A percentile compares a stretch with the other conserved stretches of the same genome.
phyloP scores from a whole-genome alignment of 53 echinoderm and acorn worm genomes.

The Astropecten irregularis region DNA sequence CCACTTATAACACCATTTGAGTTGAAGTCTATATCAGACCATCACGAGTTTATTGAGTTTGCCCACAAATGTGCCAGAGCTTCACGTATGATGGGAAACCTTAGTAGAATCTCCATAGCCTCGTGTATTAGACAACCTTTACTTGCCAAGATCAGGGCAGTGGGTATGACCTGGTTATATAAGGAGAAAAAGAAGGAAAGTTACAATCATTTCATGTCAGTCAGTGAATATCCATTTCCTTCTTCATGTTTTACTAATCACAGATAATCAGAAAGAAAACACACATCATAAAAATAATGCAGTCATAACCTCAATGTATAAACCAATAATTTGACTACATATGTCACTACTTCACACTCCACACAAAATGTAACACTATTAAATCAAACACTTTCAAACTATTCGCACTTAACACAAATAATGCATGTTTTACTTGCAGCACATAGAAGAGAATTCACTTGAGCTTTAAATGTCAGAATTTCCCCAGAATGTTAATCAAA shows the following conservation, averaged over 20 bases:
- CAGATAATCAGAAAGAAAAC: neutral
- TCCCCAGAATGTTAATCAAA: no score
- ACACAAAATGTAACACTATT: no score
- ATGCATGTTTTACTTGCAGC: no score
- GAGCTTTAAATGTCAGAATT: no score
- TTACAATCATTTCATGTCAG: neutral
- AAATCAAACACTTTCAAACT: no score
- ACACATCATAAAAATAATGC: neutral
- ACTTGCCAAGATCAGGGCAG: conserved; percentile 75
- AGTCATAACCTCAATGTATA: neutral
- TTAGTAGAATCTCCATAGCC: conserved; percentile 61
- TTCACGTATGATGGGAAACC: conserved; percentile 58
- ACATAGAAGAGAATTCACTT: no score
- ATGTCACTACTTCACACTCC: no score
- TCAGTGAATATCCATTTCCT: neutral
- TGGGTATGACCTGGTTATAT: conserved; percentile 87
- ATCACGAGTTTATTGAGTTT: no score
- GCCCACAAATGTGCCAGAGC: conserved; percentile 49
- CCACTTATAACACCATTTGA: no score
- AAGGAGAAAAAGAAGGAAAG: neutral
- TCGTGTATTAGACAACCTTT: conserved; percentile 65
- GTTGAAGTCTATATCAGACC: no score
- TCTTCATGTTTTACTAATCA: neutral
- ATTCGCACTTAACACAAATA: no score
- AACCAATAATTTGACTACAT: no score